phyloP scores from a whole-genome alignment of 2,797 vertebrate genomes.

The Cossypha heuglini region DNA sequence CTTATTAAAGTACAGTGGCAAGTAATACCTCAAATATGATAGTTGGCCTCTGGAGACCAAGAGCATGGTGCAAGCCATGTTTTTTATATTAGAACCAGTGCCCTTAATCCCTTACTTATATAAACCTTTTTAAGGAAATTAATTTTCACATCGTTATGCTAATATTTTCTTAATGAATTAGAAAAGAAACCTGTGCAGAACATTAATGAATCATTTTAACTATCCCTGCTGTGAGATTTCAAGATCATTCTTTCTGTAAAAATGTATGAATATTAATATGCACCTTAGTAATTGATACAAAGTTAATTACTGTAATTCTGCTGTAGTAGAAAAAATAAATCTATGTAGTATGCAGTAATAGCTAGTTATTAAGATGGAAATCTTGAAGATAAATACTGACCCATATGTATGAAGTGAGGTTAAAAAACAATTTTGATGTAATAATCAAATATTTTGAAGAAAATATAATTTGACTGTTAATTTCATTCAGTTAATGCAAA shows the following conservation, averaged over 20 bases:
- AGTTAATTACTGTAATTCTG: slow-evolving; percentile 67
- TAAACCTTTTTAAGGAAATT: slow-evolving; percentile 49
- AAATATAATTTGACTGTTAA: not conserved
- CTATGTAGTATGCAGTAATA: slow-evolving; percentile 10
- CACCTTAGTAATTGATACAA: slow-evolving; percentile 53
- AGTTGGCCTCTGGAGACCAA: not conserved
- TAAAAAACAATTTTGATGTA: not conserved
- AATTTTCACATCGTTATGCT: slow-evolving; percentile 56
- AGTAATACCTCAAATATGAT: slow-evolving; percentile 10
- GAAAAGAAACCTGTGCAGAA: slow-evolving; percentile 48
- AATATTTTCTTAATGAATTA: slow-evolving; percentile 64
- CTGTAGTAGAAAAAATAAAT: not conserved
- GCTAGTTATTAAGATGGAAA: slow-evolving; percentile 11
- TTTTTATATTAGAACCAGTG: slow-evolving; percentile 32
- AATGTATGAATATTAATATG: slow-evolving; percentile 59
- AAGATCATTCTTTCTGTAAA: slow-evolving; percentile 30
- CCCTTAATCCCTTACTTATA: slow-evolving; percentile 43
- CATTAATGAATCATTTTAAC: slow-evolving; percentile 61
- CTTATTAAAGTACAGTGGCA: not conserved
- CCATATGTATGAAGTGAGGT: not conserved
- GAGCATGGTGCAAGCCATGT: not conserved
- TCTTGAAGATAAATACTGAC: not conserved
- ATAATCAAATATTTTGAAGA: not conserved
- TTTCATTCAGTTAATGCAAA: not conserved
- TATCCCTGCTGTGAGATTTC: slow-evolving; percentile 39